Conservation (phyloP, 2,113 vertebrate species). For the Zosterops hypoxanthus region DNA sequence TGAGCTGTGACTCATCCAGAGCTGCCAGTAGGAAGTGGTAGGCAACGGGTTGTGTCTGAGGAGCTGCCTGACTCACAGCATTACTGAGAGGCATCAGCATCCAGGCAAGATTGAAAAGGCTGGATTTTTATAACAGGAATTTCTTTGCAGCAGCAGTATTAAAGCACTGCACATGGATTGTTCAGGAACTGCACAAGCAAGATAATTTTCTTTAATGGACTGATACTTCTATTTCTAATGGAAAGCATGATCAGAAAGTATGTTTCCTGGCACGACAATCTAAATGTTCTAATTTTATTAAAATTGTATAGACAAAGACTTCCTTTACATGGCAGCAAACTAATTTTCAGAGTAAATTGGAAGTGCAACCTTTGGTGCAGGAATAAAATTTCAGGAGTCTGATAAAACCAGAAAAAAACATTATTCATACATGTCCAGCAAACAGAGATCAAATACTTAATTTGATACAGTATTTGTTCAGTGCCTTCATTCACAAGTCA, state of each 20-base stretch:
- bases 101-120: background rate
- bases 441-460: background rate
- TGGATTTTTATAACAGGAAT: background rate
- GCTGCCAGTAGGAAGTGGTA: conserved; percentile 18
- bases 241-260: background rate
- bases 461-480: background rate
- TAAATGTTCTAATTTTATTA: background rate
- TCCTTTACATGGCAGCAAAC: background rate
- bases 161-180: fast-evolving
- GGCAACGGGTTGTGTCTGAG: conserved; percentile 1
- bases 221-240: background rate
- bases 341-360: background rate
- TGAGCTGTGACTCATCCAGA: background rate
- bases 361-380: background rate
- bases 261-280: background rate
- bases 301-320: background rate
- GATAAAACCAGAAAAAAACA: background rate
- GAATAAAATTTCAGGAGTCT: background rate
- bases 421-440: background rate
- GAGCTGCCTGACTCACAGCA: conserved; percentile 19
- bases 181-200: background rate
- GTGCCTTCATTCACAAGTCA: background rate
- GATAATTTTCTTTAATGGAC: background rate
- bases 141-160: background rate
- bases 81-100: background rate